Evolutionary conservation across 2,888 invertebrate species (phyloP).

Genomic region (Crioceris asparagi): DNA sequence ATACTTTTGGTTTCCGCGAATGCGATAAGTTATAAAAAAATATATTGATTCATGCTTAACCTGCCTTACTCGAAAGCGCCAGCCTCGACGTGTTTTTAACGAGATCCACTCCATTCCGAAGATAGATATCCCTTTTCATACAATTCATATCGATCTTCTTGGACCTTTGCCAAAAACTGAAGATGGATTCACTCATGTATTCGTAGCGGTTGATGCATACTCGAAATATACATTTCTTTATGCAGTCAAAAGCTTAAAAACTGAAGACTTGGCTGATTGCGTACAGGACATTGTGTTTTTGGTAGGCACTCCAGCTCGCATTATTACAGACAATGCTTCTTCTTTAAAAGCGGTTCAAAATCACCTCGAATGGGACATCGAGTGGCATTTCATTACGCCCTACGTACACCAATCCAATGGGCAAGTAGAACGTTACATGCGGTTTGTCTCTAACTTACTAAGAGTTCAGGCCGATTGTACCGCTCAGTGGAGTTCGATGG

Average conservation of each 20-base stretch:
- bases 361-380: too few relatives aligned
- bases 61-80: constrained; percentile 7
- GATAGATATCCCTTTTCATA: constrained; percentile 7
- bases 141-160: constrained; percentile 11
- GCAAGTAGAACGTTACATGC: too few relatives aligned
- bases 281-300: too few relatives aligned
- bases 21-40: constrained; percentile 7
- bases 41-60: constrained; percentile 7
- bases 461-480: too few relatives aligned
- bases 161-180: constrained; percentile 9
- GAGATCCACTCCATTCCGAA: constrained; percentile 7
- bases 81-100: constrained; percentile 4
- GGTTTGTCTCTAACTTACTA: too few relatives aligned
- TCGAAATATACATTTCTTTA: constrained; percentile 1
- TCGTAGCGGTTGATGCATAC: constrained; percentile 1
- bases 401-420: too few relatives aligned
- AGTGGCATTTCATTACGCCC: too few relatives aligned
- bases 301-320: too few relatives aligned
- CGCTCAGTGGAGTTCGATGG: too few relatives aligned
- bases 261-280: too few relatives aligned
- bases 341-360: too few relatives aligned
- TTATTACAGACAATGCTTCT: too few relatives aligned
- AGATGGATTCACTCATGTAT: background rate
- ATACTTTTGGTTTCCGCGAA: constrained; percentile 14
- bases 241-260: constrained; percentile 1